These are phyloP conservation scores for Mirza zaza DNA, from an alignment of 2,113 vertebrate species.

Conservation along the genomic window DNA sequence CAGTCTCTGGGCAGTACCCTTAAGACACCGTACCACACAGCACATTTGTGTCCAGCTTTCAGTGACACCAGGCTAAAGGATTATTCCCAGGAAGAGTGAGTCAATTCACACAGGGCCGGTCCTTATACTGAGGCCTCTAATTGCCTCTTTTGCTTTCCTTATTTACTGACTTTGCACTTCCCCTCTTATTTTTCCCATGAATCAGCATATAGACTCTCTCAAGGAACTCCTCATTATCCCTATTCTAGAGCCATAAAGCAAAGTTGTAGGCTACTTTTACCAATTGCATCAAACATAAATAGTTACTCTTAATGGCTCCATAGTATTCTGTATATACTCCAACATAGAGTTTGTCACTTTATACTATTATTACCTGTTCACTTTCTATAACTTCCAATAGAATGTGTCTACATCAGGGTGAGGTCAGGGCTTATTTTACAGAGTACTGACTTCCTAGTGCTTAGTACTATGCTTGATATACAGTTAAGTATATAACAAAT, in stretches of 20 bases:
- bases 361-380: not conserved
- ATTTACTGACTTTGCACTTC: not conserved
- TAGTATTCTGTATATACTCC: not conserved
- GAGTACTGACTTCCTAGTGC: not conserved
- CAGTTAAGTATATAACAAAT: not conserved
- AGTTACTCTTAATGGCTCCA: not conserved
- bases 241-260: not conserved
- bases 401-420: not conserved
- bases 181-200: constrained; percentile 4
- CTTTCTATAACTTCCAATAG: not conserved
- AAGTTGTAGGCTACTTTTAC: not conserved
- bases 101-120: not conserved
- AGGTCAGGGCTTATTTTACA: not conserved
- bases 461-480: not conserved
- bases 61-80: not conserved
- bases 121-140: not conserved
- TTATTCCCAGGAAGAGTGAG: not conserved
- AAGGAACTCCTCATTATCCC: not conserved
- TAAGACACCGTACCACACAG: not conserved
- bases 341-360: not conserved
- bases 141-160: not conserved
- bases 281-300: not conserved
- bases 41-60: not conserved
- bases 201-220: not conserved
- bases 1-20: not conserved